Evolutionary conservation across 2,888 invertebrate genomes (phyloP).

Genomic region (Drosophila nr. fundita): DNA sequence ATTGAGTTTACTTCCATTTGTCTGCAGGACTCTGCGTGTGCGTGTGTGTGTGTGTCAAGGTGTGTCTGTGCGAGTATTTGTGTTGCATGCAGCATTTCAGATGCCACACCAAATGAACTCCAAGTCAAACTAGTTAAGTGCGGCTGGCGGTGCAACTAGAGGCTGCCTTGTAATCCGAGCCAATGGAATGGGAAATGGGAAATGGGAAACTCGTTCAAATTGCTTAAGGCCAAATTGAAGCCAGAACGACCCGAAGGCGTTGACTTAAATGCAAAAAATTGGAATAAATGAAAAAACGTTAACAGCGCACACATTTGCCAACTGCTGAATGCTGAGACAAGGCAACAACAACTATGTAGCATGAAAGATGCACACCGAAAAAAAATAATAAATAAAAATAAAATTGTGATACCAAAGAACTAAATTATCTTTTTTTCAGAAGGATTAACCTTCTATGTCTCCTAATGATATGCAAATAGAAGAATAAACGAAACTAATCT

Average conservation of each 20-base stretch:
- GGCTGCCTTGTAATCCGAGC: conserved; percentile 47
- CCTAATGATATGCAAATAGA: neutral
- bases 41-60: conserved; percentile 8
- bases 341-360: conserved; percentile 39
- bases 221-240: conserved; percentile 70
- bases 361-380: conserved; percentile 36
- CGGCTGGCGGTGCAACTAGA: conserved; percentile 52
- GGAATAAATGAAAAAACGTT: conserved; percentile 7
- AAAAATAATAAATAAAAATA: neutral
- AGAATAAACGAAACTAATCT: neutral
- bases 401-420: neutral
- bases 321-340: conserved; percentile 31
- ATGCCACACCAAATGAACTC: conserved; percentile 71
- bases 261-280: conserved; percentile 27
- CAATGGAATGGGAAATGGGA: conserved; percentile 48
- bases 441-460: neutral
- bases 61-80: conserved; percentile 33
- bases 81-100: conserved; percentile 61
- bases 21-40: conserved; percentile 25
- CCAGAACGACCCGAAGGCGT: conserved; percentile 44
- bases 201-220: conserved; percentile 65
- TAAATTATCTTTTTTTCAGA: no score
- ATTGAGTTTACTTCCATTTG: conserved; percentile 48
- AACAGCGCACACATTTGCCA: conserved; percentile 46
- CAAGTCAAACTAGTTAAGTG: conserved; percentile 73